Percentiles rank a stretch among this genome's conserved stretches.
phyloP scores from a whole-genome alignment of 2,113 vertebrate species.

The Halichoeres trimaculatus region DNA sequence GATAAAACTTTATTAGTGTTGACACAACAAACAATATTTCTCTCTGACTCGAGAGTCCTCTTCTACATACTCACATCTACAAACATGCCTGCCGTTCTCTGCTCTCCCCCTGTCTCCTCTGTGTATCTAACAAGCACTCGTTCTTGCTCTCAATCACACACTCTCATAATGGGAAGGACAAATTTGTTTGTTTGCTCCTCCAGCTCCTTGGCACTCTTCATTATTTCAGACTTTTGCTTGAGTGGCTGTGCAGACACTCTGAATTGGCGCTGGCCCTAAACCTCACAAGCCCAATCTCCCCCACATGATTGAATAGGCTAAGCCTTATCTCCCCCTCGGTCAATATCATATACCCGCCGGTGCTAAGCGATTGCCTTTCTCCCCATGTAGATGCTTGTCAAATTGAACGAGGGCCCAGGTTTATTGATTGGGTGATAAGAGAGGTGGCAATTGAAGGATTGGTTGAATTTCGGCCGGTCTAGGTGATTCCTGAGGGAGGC shows the following conservation, averaged over 20 bases:
- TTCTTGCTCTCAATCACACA: slow-evolving; percentile 11
- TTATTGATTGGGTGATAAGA: slow-evolving; percentile 86
- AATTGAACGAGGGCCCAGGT: slow-evolving; percentile 78
- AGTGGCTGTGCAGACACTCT: slow-evolving; percentile 60
- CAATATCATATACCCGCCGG: slow-evolving; percentile 82
- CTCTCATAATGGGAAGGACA: slow-evolving; percentile 47
- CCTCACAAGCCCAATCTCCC: slow-evolving; percentile 73
- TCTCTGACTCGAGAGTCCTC: neutral
- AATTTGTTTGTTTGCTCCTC: slow-evolving; percentile 60
- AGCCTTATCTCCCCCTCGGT: slow-evolving; percentile 74
- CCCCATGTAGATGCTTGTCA: slow-evolving; percentile 84
- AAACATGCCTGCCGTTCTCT: neutral
- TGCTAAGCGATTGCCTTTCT: slow-evolving; percentile 80
- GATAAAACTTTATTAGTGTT: neutral
- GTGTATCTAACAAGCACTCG: slow-evolving; percentile 8
- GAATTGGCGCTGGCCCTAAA: slow-evolving; percentile 71
- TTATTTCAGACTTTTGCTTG: slow-evolving; percentile 65
- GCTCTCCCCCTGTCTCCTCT: neutral
- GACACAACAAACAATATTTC: neutral
- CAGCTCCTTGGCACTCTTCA: slow-evolving; percentile 48
- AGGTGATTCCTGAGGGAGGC: neutral
- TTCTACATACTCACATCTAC: neutral
- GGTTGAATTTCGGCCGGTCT: slow-evolving; percentile 54
- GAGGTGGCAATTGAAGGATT: slow-evolving; percentile 60
- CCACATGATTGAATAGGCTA: slow-evolving; percentile 79